phyloP scores from a whole-genome alignment of 2,113 vertebrate species.

The Mustelus asterias region DNA sequence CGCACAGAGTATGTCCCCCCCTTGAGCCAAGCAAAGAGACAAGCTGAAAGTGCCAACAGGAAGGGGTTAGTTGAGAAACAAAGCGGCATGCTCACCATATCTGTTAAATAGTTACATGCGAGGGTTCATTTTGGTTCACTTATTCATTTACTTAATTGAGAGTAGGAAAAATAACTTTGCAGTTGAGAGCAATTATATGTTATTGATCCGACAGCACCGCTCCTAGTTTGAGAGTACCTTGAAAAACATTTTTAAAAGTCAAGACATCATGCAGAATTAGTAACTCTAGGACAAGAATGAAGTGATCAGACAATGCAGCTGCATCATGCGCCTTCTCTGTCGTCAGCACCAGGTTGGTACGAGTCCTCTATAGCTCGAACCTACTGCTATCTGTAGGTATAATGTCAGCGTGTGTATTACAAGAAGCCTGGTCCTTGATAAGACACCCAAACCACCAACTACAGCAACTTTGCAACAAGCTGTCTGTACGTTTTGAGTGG shows the following conservation, averaged over 20 bases:
- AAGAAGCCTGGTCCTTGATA: neutral
- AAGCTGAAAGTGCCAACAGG: slow-evolving; percentile 26
- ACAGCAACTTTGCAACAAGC: neutral
- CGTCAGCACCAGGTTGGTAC: neutral
- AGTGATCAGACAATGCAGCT: neutral
- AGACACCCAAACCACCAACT: too few relatives aligned
- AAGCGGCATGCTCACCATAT: slow-evolving; percentile 20
- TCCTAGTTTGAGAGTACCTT: neutral
- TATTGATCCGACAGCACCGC: neutral
- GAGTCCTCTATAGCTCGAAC: neutral
- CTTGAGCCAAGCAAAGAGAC: slow-evolving; percentile 32
- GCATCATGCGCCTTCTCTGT: neutral
- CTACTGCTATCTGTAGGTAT: neutral
- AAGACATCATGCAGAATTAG: slow-evolving; percentile 30
- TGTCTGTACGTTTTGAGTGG: neutral
- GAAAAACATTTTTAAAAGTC: neutral
- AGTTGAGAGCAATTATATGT: neutral
- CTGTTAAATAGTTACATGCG: slow-evolving; percentile 23
- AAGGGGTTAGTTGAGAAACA: neutral
- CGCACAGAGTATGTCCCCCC: slow-evolving; percentile 3
- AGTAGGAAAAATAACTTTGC: neutral
- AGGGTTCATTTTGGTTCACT: neutral
- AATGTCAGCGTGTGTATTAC: neutral
- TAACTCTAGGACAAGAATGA: neutral
- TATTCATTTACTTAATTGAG: neutral